Conservation (phyloP, 2,797 vertebrate species). For the Loriculus beryllinus region DNA sequence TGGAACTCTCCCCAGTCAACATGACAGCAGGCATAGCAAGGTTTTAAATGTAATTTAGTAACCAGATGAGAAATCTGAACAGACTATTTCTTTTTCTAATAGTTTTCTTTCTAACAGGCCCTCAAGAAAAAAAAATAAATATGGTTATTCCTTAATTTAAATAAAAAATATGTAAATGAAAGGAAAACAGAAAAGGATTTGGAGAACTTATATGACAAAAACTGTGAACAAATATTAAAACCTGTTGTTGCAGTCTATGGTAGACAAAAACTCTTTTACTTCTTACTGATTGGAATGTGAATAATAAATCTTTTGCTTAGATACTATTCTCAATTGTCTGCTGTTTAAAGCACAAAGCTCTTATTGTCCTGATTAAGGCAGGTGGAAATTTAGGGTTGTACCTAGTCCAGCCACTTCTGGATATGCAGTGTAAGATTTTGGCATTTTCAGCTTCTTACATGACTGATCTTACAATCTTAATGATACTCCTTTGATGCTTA, state of each 20-base stretch:
- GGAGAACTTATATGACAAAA: neutral
- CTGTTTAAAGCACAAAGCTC: neutral
- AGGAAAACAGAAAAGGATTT: neutral
- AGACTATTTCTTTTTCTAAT: neutral
- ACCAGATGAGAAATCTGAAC: neutral
- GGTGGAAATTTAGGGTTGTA: neutral
- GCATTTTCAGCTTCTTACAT: constrained; percentile 6
- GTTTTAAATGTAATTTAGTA: neutral
- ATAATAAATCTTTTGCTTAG: neutral
- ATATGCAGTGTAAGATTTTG: neutral
- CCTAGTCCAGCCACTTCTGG: neutral
- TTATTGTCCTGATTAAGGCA: neutral
- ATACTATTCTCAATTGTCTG: neutral
- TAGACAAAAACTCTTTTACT: neutral
- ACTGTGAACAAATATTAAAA: neutral
- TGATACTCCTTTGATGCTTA: neutral
- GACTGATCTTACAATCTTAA: constrained; percentile 28
- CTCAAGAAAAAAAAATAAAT: neutral
- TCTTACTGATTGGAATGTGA: neutral
- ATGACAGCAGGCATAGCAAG: neutral
- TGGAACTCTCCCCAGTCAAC: neutral
- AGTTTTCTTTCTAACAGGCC: fast-evolving
- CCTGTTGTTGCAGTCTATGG: neutral
- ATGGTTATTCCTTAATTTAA: neutral
- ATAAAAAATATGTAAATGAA: neutral